Evolutionary conservation across 1,140 invertebrate species (phyloP), one percentile per base, ranked within the genome.

Genomic region (Dendrolimus punctatus): DNA sequence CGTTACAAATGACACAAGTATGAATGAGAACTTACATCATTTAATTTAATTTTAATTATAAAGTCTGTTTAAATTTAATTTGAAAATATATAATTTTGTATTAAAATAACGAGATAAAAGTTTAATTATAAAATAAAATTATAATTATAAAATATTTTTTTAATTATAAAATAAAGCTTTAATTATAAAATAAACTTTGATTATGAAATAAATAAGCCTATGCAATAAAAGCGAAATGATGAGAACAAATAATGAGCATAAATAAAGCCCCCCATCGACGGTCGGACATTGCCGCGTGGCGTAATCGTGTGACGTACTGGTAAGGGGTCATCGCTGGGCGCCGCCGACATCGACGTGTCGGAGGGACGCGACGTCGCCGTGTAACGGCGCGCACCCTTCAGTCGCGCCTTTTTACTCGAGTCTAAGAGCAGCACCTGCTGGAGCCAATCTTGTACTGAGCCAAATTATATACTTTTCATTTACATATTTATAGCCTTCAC

Each of bases 391-490:
- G 67, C 68, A 40, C 82, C 79, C 23, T 74, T 69, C 60, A 68
- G 61, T 55, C 80, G 71, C 47, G 68, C 64, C 48, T 86, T 86
- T 57, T 74, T 84, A 83, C 76, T 81, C 68, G 79, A 73, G 60
- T 86, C 82, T 86, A 86, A 86, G 71, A 86, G 71, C 75, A 86
- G 82, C 71, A 86, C 83, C 80, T 84, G 83, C 76, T 60, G 79
- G 66, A 73, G 79, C 80, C 79, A 84, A 84, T 80, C 68, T 56
- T 55, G 65, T 56, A 68, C 68, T 76, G 58, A 80, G 69, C 64
- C 55, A 69, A 57, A 66, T 46, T 23, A 23, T 23, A 23, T 23
- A 23, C 23, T 23, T 23, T 23, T 23, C 23, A 23, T 23, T 23
- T 23, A 3, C 23, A 23, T 23, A 23, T 23, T 23, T 23, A 23